Evolutionary conservation across 2,797 vertebrate species (phyloP).

Genomic region (Melanotaenia nigrans): DNA sequence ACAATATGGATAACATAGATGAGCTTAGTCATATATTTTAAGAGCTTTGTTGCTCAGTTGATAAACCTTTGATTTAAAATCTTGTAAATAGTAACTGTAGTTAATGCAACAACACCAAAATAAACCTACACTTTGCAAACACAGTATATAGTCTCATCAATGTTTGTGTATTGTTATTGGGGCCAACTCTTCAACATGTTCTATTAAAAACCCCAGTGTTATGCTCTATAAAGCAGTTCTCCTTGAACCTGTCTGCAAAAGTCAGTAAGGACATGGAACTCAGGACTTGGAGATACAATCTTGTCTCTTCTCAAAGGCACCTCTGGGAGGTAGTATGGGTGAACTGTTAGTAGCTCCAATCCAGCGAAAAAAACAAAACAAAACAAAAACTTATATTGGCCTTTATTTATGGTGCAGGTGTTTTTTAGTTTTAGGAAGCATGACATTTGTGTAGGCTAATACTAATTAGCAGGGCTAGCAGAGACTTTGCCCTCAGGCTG

Average conservation of each 20-base stretch:
- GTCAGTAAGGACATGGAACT: slow-evolving; percentile 29
- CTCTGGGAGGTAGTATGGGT: slow-evolving; percentile 46
- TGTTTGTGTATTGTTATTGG: slow-evolving; percentile 2
- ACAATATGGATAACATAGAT: not conserved
- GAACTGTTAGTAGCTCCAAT: slow-evolving; percentile 64
- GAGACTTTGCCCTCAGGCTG: slow-evolving; percentile 33
- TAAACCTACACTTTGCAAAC: not conserved
- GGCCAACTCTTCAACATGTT: not conserved
- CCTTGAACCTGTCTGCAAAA: slow-evolving; percentile 15
- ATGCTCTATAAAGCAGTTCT: not conserved
- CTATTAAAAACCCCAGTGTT: slow-evolving; percentile 2
- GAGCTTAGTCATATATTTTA: not conserved
- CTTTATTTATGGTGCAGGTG: slow-evolving; percentile 36
- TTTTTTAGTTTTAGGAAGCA: slow-evolving; percentile 39
- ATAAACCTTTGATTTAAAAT: not conserved
- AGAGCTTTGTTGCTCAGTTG: not conserved
- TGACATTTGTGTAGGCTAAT: slow-evolving; percentile 37
- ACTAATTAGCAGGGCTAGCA: slow-evolving; percentile 48
- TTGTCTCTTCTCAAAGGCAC: slow-evolving; percentile 63
- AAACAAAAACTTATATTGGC: slow-evolving; percentile 8
- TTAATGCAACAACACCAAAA: not conserved
- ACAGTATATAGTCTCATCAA: not conserved
- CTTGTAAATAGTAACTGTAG: not conserved
- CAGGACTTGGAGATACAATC: slow-evolving; percentile 48
- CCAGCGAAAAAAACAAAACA: slow-evolving; percentile 21